A percentile compares a stretch with the other conserved stretches of the same genome.
These are phyloP conservation scores for Tiphia femorata DNA, from an alignment of 2,888 invertebrate species.

Conservation along the genomic window DNA sequence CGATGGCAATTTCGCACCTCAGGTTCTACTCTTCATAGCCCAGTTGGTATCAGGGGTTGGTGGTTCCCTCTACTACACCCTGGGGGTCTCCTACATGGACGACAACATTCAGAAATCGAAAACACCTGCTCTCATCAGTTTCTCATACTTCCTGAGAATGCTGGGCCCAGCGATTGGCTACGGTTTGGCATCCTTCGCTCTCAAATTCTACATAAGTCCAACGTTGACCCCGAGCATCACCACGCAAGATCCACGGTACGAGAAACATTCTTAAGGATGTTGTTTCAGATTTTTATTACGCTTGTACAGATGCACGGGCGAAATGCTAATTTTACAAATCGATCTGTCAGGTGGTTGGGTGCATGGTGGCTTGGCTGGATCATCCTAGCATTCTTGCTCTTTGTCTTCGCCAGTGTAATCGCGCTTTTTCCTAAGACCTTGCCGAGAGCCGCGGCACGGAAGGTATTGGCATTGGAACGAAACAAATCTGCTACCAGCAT, in stretches of 20 bases:
- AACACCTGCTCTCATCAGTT: conserved; percentile 79
- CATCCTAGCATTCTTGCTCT: conserved; percentile 73
- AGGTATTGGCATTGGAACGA: conserved; percentile 65
- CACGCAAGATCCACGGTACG: conserved; percentile 74
- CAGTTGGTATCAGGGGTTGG: conserved; percentile 81
- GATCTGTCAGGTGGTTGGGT: conserved; percentile 78
- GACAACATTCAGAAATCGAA: conserved; percentile 82
- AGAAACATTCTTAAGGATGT: background rate
- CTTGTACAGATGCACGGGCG: background rate
- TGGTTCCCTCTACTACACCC: conserved; percentile 77
- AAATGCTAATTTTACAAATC: background rate
- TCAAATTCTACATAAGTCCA: conserved; percentile 78
- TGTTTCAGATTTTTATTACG: background rate
- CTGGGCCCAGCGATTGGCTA: conserved; percentile 80
- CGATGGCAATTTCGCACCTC: conserved; percentile 75
- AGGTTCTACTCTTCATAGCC: conserved; percentile 76
- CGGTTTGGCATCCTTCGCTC: conserved; percentile 75
- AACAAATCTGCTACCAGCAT: conserved; percentile 57
- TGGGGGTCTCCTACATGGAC: conserved; percentile 82
- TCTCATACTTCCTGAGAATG: conserved; percentile 78
- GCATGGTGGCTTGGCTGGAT: conserved; percentile 89
- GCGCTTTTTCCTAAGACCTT: conserved; percentile 79
- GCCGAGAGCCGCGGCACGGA: conserved; percentile 76
- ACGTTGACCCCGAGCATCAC: conserved; percentile 76
- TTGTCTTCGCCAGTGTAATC: conserved; percentile 74